A percentile compares a stretch with the other conserved stretches of the same genome.
These are phyloP conservation scores for Agrotis ipsilon DNA, from an alignment of 2,888 invertebrate genomes.

Conservation along the genomic window DNA sequence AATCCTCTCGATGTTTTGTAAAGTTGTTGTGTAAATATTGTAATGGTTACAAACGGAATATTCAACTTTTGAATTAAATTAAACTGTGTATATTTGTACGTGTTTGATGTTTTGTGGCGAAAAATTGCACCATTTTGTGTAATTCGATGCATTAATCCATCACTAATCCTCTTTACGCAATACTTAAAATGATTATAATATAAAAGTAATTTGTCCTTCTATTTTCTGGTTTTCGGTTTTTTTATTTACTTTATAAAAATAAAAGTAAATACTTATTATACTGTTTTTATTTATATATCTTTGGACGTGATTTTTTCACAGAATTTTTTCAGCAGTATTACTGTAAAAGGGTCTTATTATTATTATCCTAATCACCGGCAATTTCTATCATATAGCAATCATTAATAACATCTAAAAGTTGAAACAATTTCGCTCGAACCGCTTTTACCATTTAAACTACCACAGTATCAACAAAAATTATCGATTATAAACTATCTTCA, in stretches of 20 bases:
- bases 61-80: constrained; percentile 45
- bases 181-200: no score
- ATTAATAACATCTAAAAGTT: not conserved
- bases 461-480: not conserved
- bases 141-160: no score
- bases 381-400: not conserved
- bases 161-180: not conserved
- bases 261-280: no score
- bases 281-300: no score
- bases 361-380: no score
- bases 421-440: not conserved
- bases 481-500: not conserved
- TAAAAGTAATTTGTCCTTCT: no score
- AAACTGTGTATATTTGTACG: constrained; percentile 15
- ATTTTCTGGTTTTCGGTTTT: no score
- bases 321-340: no score
- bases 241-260: no score
- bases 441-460: not conserved
- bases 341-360: no score
- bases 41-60: constrained; percentile 41
- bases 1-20: constrained; percentile 70
- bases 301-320: no score
- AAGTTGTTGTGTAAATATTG: constrained; percentile 64
- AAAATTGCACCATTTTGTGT: not conserved
- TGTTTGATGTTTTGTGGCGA: constrained; percentile 8